Evolutionary conservation across 2,113 vertebrate species (phyloP).

Genomic region (Nycticebus coucang): DNA sequence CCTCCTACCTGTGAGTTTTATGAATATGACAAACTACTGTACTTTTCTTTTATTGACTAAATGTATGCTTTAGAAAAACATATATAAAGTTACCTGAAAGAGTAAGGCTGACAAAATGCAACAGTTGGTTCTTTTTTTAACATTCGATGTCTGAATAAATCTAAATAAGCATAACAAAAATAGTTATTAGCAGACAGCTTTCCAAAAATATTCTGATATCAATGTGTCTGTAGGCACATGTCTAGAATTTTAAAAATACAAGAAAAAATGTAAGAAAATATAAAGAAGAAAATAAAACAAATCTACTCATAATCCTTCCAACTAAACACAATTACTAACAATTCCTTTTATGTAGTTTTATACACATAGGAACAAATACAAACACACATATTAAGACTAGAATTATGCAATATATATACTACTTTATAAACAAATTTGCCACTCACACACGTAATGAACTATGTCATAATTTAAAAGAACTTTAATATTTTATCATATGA

Average conservation of each 20-base stretch:
- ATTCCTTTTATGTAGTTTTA: neutral
- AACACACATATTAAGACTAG: neutral
- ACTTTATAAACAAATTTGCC: neutral
- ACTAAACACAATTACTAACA: conserved; percentile 6
- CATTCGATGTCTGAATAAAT: conserved; percentile 86
- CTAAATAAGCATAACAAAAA: conserved; percentile 81
- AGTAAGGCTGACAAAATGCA: conserved; percentile 93
- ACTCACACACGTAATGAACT: neutral
- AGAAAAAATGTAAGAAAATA: neutral
- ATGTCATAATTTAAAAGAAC: neutral
- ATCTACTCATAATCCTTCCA: neutral
- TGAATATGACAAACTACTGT: neutral
- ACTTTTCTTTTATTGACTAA: neutral
- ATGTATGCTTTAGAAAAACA: neutral
- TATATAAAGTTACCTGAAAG: conserved; percentile 91
- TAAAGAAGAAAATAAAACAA: neutral
- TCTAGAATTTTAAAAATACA: neutral
- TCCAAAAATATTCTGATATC: conserved; percentile 28
- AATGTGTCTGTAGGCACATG: neutral
- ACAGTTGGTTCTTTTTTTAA: conserved; percentile 87
- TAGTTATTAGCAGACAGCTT: neutral
- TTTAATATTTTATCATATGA: neutral
- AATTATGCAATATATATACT: neutral
- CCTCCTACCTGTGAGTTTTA: neutral
- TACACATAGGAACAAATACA: neutral